phyloP scores from a whole-genome alignment of 2,888 invertebrate species.

The Epirrhoe alternata region DNA sequence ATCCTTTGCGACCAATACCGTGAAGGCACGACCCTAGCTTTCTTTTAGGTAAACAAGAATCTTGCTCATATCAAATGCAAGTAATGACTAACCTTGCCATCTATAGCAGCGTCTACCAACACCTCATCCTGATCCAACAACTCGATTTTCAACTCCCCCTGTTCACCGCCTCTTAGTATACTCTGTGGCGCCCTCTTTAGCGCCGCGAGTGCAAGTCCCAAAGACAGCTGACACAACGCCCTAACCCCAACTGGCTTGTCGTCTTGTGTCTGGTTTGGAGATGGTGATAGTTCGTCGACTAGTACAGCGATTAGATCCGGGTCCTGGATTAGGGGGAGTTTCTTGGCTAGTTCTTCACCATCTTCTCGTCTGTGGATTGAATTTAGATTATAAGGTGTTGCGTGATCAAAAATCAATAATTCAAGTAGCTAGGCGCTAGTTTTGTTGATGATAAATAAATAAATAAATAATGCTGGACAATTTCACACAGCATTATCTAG shows the following conservation, averaged over 20 bases:
- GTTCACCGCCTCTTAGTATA: conserved; percentile 49
- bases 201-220: conserved; percentile 72
- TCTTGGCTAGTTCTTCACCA: conserved; percentile 89
- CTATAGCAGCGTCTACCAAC: conserved; percentile 91
- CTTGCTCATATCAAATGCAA: too few relatives aligned
- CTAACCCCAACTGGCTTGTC: conserved; percentile 56
- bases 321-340: conserved; percentile 87
- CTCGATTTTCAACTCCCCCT: conserved; percentile 53
- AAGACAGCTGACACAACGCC: conserved; percentile 69
- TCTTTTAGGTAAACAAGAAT: too few relatives aligned
- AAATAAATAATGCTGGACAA: too few relatives aligned
- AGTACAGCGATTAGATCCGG: conserved; percentile 83
- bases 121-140: conserved; percentile 91
- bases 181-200: conserved; percentile 76
- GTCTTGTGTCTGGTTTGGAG: conserved; percentile 47
- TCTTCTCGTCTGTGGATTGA: conserved; percentile 86
- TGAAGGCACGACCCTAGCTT: too few relatives aligned
- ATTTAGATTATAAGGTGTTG: neutral
- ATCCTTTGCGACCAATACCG: too few relatives aligned
- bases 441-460: too few relatives aligned
- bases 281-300: conserved; percentile 77
- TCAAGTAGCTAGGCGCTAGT: too few relatives aligned
- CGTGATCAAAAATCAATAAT: neutral
- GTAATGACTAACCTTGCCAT: conserved; percentile 78
- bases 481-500: too few relatives aligned